phyloP scores from a whole-genome alignment of 2,888 invertebrate genomes.

The Dynastes tityus region DNA sequence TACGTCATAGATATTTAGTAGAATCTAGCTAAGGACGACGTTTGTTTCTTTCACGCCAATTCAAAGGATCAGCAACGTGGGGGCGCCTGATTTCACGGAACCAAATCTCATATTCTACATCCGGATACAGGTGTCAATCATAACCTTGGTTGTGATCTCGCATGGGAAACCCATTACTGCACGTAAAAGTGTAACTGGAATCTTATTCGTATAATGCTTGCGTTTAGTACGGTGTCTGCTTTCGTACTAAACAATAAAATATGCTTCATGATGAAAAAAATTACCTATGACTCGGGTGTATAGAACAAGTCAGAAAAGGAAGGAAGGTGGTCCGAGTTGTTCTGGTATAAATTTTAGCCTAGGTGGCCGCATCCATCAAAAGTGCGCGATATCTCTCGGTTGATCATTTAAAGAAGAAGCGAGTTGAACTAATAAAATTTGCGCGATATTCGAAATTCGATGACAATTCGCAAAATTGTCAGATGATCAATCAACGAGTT shows the following conservation, averaged over 20 bases:
- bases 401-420: no score
- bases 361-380: background rate
- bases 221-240: background rate
- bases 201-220: background rate
- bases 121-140: background rate
- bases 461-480: no score
- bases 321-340: conserved; percentile 9
- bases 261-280: conserved; percentile 12
- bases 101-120: conserved; percentile 8
- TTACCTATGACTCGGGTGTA: background rate
- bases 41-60: no score
- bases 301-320: background rate
- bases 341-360: conserved; percentile 28
- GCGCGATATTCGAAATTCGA: no score
- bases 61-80: no score
- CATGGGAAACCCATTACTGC: background rate
- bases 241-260: background rate
- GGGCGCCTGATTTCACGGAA: background rate
- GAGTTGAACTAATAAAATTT: no score
- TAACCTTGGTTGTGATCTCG: conserved; percentile 9
- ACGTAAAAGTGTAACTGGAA: background rate
- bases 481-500: no score
- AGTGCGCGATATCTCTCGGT: no score
- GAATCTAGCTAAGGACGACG: no score
- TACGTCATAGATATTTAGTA: no score